Evolutionary conservation across 2,113 vertebrate genomes (phyloP).

Genomic region (Heterotilapia buettikoferi): DNA sequence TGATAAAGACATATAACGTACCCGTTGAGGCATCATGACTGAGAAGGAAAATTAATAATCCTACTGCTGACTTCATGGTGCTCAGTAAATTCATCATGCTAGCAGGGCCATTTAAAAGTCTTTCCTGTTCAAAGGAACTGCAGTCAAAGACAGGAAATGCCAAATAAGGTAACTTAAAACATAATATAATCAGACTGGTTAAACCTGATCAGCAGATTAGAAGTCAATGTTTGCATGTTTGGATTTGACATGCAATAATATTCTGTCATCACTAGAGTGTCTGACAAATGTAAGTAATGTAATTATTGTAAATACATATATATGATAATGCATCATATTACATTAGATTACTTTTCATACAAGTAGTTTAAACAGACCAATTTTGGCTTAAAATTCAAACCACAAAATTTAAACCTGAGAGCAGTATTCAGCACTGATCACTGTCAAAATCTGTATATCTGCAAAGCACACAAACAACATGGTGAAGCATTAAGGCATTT

Average conservation of each 20-base stretch:
- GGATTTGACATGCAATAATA: background rate
- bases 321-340: fast-evolving
- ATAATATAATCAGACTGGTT: background rate
- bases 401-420: background rate
- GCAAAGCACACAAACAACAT: background rate
- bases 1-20: background rate
- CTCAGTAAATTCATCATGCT: background rate
- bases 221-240: background rate
- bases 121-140: background rate
- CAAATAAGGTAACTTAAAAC: background rate
- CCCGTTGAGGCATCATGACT: background rate
- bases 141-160: background rate
- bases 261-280: background rate
- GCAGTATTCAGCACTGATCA: background rate
- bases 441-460: background rate
- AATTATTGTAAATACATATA: background rate
- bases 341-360: background rate
- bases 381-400: background rate
- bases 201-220: background rate
- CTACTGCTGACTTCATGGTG: background rate
- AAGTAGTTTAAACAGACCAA: background rate
- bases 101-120: background rate
- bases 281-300: background rate
- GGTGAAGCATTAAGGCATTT: background rate
- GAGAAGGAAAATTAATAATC: background rate